These are phyloP conservation scores for Neodiprion virginianus DNA, from an alignment of 1,140 invertebrate genomes.

Conservation along the genomic window DNA sequence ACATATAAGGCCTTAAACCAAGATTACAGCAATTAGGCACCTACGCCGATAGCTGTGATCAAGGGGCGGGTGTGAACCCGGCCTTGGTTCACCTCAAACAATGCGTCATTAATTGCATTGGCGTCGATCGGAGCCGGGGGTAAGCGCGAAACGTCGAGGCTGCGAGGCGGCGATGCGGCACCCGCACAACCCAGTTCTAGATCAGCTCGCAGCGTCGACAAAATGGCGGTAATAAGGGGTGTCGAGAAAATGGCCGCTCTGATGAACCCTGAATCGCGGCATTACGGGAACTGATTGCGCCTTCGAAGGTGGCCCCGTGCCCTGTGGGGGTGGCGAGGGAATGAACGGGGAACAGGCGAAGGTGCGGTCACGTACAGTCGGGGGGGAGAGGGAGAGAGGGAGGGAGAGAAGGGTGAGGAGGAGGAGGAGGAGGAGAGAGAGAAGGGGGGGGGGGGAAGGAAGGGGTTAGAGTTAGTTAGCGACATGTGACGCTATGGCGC, in stretches of 20 bases:
- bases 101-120: slow-evolving; percentile 5
- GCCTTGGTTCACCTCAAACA: background rate
- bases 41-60: too few relatives aligned
- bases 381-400: background rate
- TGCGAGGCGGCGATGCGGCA: background rate
- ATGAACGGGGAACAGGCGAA: slow-evolving; percentile 4
- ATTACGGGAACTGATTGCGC: slow-evolving; percentile 55
- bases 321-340: slow-evolving; percentile 9
- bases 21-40: too few relatives aligned
- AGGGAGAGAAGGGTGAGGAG: background rate
- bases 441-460: slow-evolving; percentile 17
- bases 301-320: slow-evolving; percentile 30
- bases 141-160: background rate
- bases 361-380: slow-evolving; percentile 5
- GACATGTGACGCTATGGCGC: slow-evolving; percentile 45
- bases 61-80: too few relatives aligned
- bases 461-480: slow-evolving; percentile 51
- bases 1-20: too few relatives aligned
- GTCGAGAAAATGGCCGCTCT: slow-evolving; percentile 55
- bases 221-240: slow-evolving; percentile 57
- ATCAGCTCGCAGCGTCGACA: slow-evolving; percentile 34
- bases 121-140: background rate
- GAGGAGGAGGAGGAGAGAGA: background rate
- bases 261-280: slow-evolving; percentile 56
- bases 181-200: background rate